Evolutionary conservation across 2,113 vertebrate species (phyloP).

Genomic region (Clinocottus analis): DNA sequence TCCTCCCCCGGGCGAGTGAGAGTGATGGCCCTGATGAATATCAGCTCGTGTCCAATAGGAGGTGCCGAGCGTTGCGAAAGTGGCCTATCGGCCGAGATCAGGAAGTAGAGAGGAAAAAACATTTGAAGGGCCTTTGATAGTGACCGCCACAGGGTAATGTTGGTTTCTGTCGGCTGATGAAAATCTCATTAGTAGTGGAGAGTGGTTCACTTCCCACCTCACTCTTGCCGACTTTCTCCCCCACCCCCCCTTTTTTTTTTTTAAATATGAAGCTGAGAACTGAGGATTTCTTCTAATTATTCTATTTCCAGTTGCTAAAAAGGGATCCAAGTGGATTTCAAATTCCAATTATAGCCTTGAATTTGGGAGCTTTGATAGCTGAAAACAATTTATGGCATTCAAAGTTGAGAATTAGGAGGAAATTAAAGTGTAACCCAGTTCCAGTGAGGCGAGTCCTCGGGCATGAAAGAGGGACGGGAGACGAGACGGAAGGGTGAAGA

Average conservation of each 20-base stretch:
- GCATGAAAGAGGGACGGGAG: conserved; percentile 48
- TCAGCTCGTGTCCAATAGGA: conserved; percentile 52
- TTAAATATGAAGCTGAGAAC: conserved; percentile 28
- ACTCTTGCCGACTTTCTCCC: not conserved
- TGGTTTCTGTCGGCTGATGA: conserved; percentile 33
- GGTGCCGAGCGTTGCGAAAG: conserved; percentile 31
- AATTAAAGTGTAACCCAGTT: conserved; percentile 77
- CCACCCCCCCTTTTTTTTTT: no score
- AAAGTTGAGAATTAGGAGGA: conserved; percentile 76
- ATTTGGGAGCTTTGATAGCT: conserved; percentile 70
- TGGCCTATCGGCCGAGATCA: conserved; percentile 51
- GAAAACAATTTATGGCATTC: conserved; percentile 77
- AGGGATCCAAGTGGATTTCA: conserved; percentile 70
- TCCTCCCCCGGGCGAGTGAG: conserved; percentile 63
- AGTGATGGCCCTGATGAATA: conserved; percentile 62
- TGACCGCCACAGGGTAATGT: conserved; percentile 38
- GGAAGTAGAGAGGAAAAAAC: conserved; percentile 49
- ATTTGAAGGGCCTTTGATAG: conserved; percentile 55
- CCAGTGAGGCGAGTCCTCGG: conserved; percentile 59
- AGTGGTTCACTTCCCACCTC: conserved; percentile 47
- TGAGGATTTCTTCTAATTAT: conserved; percentile 75
- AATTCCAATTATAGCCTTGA: conserved; percentile 76
- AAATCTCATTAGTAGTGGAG: conserved; percentile 41
- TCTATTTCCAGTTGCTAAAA: conserved; percentile 72
- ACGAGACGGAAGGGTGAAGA: conserved; percentile 47